These are phyloP conservation scores for Sphaerodactylus townsendi DNA, from an alignment of 2,113 vertebrate species.

Conservation along the genomic window DNA sequence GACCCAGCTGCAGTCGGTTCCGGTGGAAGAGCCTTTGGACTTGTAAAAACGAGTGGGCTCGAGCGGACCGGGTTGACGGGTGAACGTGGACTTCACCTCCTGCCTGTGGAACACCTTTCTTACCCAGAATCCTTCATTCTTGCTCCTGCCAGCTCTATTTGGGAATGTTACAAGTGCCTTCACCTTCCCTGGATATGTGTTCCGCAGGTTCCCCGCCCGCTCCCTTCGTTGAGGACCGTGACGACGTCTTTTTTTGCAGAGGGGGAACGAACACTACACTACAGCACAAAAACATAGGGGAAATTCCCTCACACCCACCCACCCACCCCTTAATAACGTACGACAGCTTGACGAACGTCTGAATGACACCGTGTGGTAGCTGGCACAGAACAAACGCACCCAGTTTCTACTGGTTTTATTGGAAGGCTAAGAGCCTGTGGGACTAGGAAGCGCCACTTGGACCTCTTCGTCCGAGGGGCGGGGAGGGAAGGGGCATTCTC, in stretches of 20 bases:
- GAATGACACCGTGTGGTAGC: neutral
- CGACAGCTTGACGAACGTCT: no score
- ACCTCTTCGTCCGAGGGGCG: neutral
- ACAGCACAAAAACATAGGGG: neutral
- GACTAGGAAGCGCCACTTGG: neutral
- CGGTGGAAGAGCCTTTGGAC: slow-evolving; percentile 83
- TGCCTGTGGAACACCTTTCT: neutral
- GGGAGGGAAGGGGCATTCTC: no score
- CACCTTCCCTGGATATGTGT: neutral
- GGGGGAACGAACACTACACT: neutral
- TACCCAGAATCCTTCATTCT: neutral
- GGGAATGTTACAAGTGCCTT: slow-evolving; percentile 1
- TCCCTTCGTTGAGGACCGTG: neutral
- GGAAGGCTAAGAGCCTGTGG: neutral
- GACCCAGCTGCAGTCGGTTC: slow-evolving; percentile 88
- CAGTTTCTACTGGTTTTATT: neutral
- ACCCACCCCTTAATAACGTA: no score
- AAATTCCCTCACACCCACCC: neutral
- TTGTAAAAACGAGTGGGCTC: slow-evolving; percentile 30
- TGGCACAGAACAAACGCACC: neutral
- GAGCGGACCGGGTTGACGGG: accelerated
- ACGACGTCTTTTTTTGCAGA: neutral
- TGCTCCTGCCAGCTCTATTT: neutral
- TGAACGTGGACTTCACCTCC: no score
- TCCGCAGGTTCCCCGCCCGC: neutral